Base-by-base conservation (phyloP, 2,888 invertebrate species). In the Oscheius sp. region DNA sequence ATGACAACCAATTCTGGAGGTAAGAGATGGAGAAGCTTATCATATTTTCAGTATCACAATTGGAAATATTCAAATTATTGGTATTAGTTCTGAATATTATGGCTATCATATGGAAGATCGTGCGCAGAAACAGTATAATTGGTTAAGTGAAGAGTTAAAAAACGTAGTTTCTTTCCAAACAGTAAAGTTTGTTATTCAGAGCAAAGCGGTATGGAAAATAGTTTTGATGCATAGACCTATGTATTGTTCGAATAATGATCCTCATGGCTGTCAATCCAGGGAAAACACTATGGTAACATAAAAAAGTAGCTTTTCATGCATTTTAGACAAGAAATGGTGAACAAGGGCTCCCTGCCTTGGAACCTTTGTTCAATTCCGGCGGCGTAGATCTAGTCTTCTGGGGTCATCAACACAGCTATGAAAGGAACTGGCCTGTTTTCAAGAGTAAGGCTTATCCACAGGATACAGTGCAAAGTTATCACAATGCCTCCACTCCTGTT, bases 361-460 rank as follows among this genome's bases (percentile, higher is more conserved):
- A 97, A 88, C 90, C 92, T 9, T 87, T 96, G 17, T 91, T 96
- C 82, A 91, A 91, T 86, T 89, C 92, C 74, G 91, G 92, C 87
- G 94, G 93, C 56, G 96, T 97, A 30, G 96, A 97, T 89, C 87
- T 96, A 66, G 91, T 91, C 85, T 88, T 97, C 54, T 95, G 95
- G 94, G 96, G 95, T 0, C 97, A 97, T 87, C 95, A 97, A 87
- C 96, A 97, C 88, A 93, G 93, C 36, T 97, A 96, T 87, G 96
- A 97, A 88, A 89, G 97, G 65, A 89, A 94, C 69, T 96, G 93
- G 93, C 96, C 96, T 2, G 90, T 96, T 72, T 96, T 93, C 88
- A 90, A 96, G 87, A 90, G 91, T 80, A 89, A 82, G 74, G 56
- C 59, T 4, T 69, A 67, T 49, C 63, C 44, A n/a, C 44, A 62